phyloP scores from a whole-genome alignment of 2,797 vertebrate species.

The Vipera latastei region DNA sequence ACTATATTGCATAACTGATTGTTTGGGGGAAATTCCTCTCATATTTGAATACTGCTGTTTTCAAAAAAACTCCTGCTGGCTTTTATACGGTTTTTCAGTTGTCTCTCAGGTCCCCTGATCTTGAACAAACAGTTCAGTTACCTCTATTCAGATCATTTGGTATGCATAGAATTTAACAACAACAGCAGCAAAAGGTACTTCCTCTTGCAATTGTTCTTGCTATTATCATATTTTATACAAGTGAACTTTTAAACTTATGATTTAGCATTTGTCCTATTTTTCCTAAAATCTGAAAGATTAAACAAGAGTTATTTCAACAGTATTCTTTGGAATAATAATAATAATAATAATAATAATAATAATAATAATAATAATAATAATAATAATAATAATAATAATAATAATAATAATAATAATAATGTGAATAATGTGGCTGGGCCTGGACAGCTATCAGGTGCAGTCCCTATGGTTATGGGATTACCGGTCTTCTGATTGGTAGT shows the following conservation, averaged over 20 bases:
- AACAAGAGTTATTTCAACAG: not conserved
- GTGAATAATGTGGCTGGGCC: no score
- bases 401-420: no score
- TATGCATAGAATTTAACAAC: not conserved
- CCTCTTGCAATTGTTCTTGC: not conserved
- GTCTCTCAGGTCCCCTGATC: not conserved
- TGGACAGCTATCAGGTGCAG: no score
- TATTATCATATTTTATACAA: not conserved
- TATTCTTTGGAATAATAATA: not conserved
- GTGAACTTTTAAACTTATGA: not conserved
- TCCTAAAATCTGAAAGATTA: not conserved
- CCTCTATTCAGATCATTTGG: not conserved
- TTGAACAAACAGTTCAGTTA: not conserved
- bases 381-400: no score
- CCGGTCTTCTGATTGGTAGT: no score
- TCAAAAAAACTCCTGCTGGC: not conserved
- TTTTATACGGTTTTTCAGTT: not conserved
- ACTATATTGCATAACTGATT: not conserved
- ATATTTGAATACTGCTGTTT: not conserved
- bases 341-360: no score
- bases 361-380: no score
- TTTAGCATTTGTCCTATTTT: not conserved
- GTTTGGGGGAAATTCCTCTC: not conserved
- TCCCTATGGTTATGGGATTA: no score
- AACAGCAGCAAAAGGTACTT: not conserved